Percentiles rank a stretch among this genome's conserved stretches.
phyloP scores from a whole-genome alignment of 2,888 invertebrate genomes.

The Standfussiana lucernea region DNA sequence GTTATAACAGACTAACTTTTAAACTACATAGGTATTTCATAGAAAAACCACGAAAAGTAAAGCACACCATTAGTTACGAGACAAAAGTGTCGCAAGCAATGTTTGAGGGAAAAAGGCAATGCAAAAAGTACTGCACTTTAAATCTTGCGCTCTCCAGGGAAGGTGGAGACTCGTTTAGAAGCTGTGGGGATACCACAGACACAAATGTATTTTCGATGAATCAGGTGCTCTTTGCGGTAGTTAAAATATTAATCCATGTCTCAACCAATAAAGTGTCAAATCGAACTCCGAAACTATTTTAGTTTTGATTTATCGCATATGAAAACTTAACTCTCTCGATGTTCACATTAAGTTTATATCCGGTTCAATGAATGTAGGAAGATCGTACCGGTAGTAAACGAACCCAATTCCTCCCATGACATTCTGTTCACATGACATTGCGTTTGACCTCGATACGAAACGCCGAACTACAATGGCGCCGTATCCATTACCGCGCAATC shows the following conservation, averaged over 20 bases:
- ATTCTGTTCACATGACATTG: constrained; percentile 45
- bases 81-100: constrained; percentile 51
- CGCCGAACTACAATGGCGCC: constrained; percentile 46
- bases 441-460: constrained; percentile 42
- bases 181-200: constrained; percentile 2
- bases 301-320: not conserved
- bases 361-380: constrained; percentile 30
- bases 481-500: constrained; percentile 59
- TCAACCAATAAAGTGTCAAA: constrained; percentile 2
- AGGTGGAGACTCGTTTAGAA: constrained; percentile 16
- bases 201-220: constrained; percentile 26
- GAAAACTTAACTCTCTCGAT: constrained; percentile 14
- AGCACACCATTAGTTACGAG: constrained; percentile 32
- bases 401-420: constrained; percentile 28
- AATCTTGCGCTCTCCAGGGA: constrained; percentile 37
- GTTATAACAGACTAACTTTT: constrained; percentile 27
- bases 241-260: constrained; percentile 10
- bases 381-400: constrained; percentile 4
- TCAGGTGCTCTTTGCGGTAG: constrained; percentile 1
- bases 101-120: constrained; percentile 46
- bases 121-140: constrained; percentile 48
- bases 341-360: constrained; percentile 5
- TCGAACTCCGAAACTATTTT: not conserved
- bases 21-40: not conserved
- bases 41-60: constrained; percentile 21